Evolutionary conservation across 2,888 invertebrate genomes (phyloP).

Genomic region (Drosophila neotestacea): DNA sequence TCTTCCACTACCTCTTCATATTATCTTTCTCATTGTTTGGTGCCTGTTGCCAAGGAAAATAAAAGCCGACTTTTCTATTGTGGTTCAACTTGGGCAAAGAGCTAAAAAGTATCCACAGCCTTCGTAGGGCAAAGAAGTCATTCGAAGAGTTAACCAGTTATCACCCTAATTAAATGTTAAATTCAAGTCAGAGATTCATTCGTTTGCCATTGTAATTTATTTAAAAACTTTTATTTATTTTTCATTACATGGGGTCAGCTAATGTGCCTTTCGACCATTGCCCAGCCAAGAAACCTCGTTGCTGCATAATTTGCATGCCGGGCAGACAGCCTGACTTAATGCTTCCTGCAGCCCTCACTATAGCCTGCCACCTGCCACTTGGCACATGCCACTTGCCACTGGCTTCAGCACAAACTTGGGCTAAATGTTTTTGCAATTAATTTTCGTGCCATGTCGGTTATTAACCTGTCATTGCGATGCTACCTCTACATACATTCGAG

Average conservation of each 20-base stretch:
- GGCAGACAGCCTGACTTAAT: conserved; percentile 34
- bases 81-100: conserved; percentile 3
- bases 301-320: conserved; percentile 66
- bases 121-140: conserved; percentile 7
- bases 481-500: conserved; percentile 8
- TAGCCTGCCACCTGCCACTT: conserved; percentile 13
- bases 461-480: conserved; percentile 67
- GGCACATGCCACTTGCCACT: conserved; percentile 15
- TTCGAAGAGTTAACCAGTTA: conserved; percentile 53
- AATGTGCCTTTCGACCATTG: not conserved
- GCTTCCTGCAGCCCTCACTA: conserved; percentile 48
- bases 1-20: not conserved
- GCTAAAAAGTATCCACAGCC: conserved; percentile 1
- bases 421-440: conserved; percentile 80
- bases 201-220: conserved; percentile 50
- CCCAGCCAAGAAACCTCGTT: conserved; percentile 14
- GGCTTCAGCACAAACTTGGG: conserved; percentile 29
- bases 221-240: conserved; percentile 52
- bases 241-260: conserved; percentile 31
- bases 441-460: conserved; percentile 76
- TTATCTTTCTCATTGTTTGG: conserved; percentile 2
- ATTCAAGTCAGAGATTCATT: conserved; percentile 18
- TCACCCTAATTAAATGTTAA: conserved; percentile 62
- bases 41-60: conserved; percentile 40
- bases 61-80: conserved; percentile 43